Evolutionary conservation across 2,888 invertebrate genomes (phyloP), one percentile per base, ranked within the genome.

Genomic region (Crocallis elinguaria): DNA sequence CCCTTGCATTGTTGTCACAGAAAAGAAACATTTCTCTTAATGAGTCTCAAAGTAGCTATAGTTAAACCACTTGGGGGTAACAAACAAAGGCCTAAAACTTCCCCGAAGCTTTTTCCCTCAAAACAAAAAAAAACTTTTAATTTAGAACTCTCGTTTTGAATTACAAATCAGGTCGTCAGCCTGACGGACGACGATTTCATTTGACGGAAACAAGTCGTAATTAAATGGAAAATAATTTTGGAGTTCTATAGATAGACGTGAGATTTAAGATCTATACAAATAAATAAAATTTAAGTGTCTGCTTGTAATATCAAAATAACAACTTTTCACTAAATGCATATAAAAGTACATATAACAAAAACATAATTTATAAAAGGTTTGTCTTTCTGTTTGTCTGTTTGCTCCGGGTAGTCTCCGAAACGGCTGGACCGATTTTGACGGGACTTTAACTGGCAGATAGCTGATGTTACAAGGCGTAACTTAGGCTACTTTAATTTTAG

Each of bases 181-280:
- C 66, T 75, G 77, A 73, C 70, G 71, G 64, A 63, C 69, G 70
- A 65, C 72, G 78, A 77, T 79, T 82, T 80, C 81, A 86, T 85
- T 85, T 82, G 74, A 74, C 72, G 70, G 77, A 74, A 79, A 76
- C 78, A 78, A 75, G 69, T 73, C 77, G 75, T 77, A 84, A 86
- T 84, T 85, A 82, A 78, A 85, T 77, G 71, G 74, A 67, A 77
- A 77, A 82, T 81, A 73, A 82, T 78, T 79, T 78, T 52, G 44
- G 55, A 54, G 45, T 43, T 57, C 58, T 57, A 57, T 51, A 38
- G 45, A 50, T 27, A 27, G 21, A 35, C 30, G 36, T 27, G 46
- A 37, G 11, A n/a, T n/a, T n/a, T n/a, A n/a, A n/a, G n/a, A n/a
- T n/a, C n/a, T n/a, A n/a, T n/a, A n/a, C n/a, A n/a, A n/a, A n/a